Percentiles rank a stretch among this genome's conserved stretches.
phyloP scores from a whole-genome alignment of 1,140 invertebrate species.

The Ceratosolen fusciceps region DNA sequence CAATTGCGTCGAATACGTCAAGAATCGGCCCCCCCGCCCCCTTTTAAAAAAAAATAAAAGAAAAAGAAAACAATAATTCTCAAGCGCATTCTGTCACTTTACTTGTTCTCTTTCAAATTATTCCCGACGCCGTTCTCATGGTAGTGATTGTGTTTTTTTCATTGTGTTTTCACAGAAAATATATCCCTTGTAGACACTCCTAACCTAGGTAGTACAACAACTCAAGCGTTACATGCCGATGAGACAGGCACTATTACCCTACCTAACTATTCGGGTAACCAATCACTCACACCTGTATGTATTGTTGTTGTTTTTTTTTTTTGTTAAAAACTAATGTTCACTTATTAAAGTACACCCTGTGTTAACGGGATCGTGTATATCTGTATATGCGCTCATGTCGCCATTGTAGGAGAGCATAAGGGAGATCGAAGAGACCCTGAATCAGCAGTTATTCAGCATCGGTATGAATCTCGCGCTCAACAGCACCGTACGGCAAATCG shows the following conservation, averaged over 20 bases:
- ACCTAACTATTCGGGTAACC: conserved; percentile 62
- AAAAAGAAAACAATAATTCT: no score
- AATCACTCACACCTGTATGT: conserved; percentile 63
- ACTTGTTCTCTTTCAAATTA: conserved; percentile 14
- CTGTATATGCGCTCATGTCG: no score
- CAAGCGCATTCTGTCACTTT: background rate
- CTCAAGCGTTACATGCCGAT: conserved; percentile 65
- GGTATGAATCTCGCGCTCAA: conserved; percentile 58
- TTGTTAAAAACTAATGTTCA: conserved; percentile 18
- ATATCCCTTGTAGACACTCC: conserved; percentile 50
- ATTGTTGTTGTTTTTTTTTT: conserved; percentile 26
- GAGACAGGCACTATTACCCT: conserved; percentile 66
- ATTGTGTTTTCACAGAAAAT: conserved; percentile 55
- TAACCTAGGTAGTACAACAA: conserved; percentile 55
- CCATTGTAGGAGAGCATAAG: conserved; percentile 66
- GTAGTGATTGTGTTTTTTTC: conserved; percentile 29
- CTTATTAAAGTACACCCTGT: background rate
- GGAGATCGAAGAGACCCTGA: conserved; percentile 68
- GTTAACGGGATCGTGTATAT: no score
- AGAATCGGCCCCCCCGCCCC: no score
- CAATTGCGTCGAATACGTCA: no score
- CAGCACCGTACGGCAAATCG: conserved; percentile 51
- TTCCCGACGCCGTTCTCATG: background rate
- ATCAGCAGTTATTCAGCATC: conserved; percentile 67
- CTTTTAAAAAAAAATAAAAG: no score